Base-by-base conservation (phyloP, 2,113 vertebrate genomes). In the Macaca nemestrina region DNA sequence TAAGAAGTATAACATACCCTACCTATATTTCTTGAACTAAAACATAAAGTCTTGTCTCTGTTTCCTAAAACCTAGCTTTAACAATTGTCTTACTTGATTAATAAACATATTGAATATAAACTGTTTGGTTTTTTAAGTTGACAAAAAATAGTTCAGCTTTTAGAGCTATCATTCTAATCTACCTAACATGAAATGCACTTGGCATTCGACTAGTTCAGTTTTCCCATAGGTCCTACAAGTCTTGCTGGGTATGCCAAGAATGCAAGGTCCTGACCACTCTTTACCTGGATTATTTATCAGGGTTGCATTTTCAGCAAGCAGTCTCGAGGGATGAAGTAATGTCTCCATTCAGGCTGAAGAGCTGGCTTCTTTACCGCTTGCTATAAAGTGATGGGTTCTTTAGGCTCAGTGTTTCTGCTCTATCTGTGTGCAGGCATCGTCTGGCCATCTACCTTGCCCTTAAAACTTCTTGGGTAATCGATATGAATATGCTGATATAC, bases 51-150 rank as follows among this genome's bases (percentile, higher is more conserved):
- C 35, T 97, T 88, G 40, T n/a, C 72, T 96, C 50, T 81, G 1
- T 90, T 80, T 38, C 81, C 92, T 68, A 94, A 94, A 81, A 59
- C 45, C 11, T 72, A 59, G 18, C 20, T 84, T 78, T 85, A 85
- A 64, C 67, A 82, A 50, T 93, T 90, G 6, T 90, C 67, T 91
- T 86, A 27, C 45, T 94, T 91, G 90, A 90, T 73, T 95, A 83
- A 92, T 76, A 96, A 95, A 70, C 35, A 82, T 84, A 89, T 95
- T 79, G 82, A 86, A 35, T 82, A 79, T 88, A 75, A 90, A 43
- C 45, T 68, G 22, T 79, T 40, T 83, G 68, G 32, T 81, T 93
- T 85, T 89, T 82, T 95, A 92, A 85, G 38, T 27, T 96, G 86
- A 9, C 48, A 86, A 82, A 45, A 73, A 88, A 59, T 40, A 72